Conservation (phyloP, 1,140 invertebrate genomes). For the Amyelois transitella region DNA sequence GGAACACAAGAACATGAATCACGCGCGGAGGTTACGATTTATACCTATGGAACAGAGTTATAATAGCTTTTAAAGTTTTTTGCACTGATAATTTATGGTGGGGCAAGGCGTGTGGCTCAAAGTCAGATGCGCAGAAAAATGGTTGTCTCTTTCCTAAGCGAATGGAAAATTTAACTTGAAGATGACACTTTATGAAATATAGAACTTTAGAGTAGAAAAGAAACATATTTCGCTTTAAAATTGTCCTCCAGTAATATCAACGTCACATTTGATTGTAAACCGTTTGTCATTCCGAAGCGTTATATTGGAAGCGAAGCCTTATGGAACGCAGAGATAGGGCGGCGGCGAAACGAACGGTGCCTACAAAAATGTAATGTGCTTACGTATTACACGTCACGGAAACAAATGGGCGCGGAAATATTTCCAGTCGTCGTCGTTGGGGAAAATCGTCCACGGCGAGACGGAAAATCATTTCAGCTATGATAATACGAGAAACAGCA, state of each 20-base stretch:
- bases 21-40: slow-evolving; percentile 20
- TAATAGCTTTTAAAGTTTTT: slow-evolving; percentile 45
- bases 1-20: slow-evolving; percentile 14
- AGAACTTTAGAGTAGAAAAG: slow-evolving; percentile 17
- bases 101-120: slow-evolving; percentile 19
- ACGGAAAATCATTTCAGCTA: slow-evolving; percentile 44
- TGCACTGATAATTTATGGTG: slow-evolving; percentile 41
- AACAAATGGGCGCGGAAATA: slow-evolving; percentile 50
- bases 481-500: slow-evolving; percentile 42
- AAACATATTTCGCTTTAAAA: slow-evolving; percentile 12
- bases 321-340: slow-evolving; percentile 46
- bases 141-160: slow-evolving; percentile 29
- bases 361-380: slow-evolving; percentile 48
- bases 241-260: slow-evolving; percentile 35
- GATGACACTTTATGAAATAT: background rate
- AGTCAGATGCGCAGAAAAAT: slow-evolving; percentile 41
- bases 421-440: slow-evolving; percentile 26
- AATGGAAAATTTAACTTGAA: background rate
- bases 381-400: slow-evolving; percentile 47
- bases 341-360: slow-evolving; percentile 35
- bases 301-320: slow-evolving; percentile 52
- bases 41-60: slow-evolving; percentile 30
- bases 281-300: slow-evolving; percentile 48
- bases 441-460: slow-evolving; percentile 25
- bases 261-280: slow-evolving; percentile 41